A percentile compares a stretch with the other conserved stretches of the same genome.
These are phyloP conservation scores for Falco berigora DNA, from an alignment of 2,797 vertebrate species.

Conservation along the genomic window DNA sequence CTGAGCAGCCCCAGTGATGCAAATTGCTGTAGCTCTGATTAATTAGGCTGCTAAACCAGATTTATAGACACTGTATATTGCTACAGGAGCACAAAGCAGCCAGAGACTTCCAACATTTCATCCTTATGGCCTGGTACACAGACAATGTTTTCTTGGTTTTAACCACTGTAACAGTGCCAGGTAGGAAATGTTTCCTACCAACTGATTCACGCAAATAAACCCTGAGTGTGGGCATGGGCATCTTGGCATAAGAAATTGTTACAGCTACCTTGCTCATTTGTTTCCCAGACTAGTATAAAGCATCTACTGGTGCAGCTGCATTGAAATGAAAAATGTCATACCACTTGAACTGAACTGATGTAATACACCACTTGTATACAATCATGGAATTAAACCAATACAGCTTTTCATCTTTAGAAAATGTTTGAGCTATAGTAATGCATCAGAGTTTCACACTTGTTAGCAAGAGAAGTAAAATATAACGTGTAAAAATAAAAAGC, in stretches of 20 bases:
- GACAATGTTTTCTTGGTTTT: conserved; percentile 9
- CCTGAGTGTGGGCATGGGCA: not conserved
- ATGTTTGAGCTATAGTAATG: not conserved
- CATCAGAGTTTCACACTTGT: not conserved
- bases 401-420: not conserved
- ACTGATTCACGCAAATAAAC: not conserved
- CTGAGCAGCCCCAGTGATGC: not conserved
- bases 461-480: not conserved
- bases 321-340: not conserved
- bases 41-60: conserved; percentile 1
- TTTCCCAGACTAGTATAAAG: not conserved
- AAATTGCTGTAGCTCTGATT: conserved; percentile 19
- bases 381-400: not conserved
- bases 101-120: not conserved
- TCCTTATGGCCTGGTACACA: not conserved
- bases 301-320: not conserved
- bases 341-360: not conserved
- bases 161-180: not conserved
- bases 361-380: not conserved
- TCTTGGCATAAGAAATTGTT: not conserved
- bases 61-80: not conserved
- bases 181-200: not conserved
- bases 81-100: not conserved
- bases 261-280: not conserved
- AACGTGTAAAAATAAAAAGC: not conserved